Evolutionary conservation across 1,140 invertebrate species (phyloP), one percentile per base, ranked within the genome.

Genomic region (Manduca sexta): DNA sequence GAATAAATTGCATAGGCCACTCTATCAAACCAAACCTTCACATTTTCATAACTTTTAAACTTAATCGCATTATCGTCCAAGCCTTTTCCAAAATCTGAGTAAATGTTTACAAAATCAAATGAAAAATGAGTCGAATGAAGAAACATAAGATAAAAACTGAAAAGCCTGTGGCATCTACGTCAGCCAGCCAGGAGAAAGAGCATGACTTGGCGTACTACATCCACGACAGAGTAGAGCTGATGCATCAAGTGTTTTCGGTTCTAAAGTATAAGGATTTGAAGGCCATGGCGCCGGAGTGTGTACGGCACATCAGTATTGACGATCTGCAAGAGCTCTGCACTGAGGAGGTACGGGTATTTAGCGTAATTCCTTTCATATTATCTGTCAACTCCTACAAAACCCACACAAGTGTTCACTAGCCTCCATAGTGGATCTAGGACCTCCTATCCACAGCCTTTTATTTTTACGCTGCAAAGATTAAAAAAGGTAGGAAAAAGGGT

Each of bases 231-330:
- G 86, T 92, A 0, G 90, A 89, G 59, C 60, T 92, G 35, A 89
- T 91, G 72, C 89, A 90, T 45, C 89, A 91, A 74, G 88, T 91
- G 7, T 89, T 91, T 66, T 88, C 87, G 15, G 84, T 88, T 0
- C 69, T 92, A 0, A 91, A 90, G 64, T 81, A 86, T 0, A 90
- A 89, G 56, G 90, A 91, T 39, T 81, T 92, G 4, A 86, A 88
- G 56, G 81, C 87, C 5, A 87, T 91, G 70, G 88, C 89, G 1
- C 90, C 90, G 0, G 86, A 88, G 16, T 90, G 88, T 50, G 82
- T 91, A 8, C 84, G 86, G 49, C 77, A 88, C 66, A 64, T 89
- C 29, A 81, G 83, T 33, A 72, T 88, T 49, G 88, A 89, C 56
- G 89, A 90, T 70, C 80, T 91, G 10, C 89, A 91, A 67, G 90